Evolutionary conservation across 1,140 invertebrate species (phyloP), one percentile per base, ranked within the genome.

Genomic region (Ceratina japonica): DNA sequence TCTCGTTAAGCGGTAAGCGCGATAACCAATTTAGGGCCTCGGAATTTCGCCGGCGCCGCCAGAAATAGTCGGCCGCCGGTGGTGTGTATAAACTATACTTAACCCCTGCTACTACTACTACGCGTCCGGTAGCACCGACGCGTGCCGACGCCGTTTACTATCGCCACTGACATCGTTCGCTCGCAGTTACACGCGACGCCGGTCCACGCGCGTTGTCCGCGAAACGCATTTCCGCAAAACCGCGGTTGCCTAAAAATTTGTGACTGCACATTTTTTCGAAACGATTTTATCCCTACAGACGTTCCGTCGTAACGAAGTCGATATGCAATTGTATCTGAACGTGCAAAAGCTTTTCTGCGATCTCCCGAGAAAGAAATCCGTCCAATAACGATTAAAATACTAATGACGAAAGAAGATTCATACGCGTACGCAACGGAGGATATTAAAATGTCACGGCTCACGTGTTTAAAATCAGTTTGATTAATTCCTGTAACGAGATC

Each of bases 1-100:
- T 90, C 80, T 87, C 75, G 85, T 91, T 87, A 87, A 88, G 83
- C 85, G 84, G 82, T 87, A 84, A 86, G 83, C 81, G 82, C 87
- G 90, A 91, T 91, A 90, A 88, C 90, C 90, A 91, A 92, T 90
- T 91, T 91, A 91, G 91, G 91, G 87, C 87, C 88, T 90, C 86
- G 89, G 89, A 91, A 91, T 91, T 91, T 91, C 75, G 86, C 87
- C 84, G 89, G 87, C 87, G 87, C 87, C 86, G 90, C 89, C 88
- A 88, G 82, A 91, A 91, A 91, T 91, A 91, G 89, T 87, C 88
- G 86, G 85, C 80, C 70, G 74, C 82, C 83, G 74, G 65, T 65
- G 76, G 77, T 85, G 84, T 85, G 77, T 85, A 83, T 85, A 80
- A 82, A 85, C 85, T 86, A 86, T 85, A 86, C 83, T 80, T 85